Percentiles rank a stretch among this genome's conserved stretches.
Evolutionary conservation across 2,888 invertebrate genomes (phyloP).

Genomic region (Eristalis arbustorum): DNA sequence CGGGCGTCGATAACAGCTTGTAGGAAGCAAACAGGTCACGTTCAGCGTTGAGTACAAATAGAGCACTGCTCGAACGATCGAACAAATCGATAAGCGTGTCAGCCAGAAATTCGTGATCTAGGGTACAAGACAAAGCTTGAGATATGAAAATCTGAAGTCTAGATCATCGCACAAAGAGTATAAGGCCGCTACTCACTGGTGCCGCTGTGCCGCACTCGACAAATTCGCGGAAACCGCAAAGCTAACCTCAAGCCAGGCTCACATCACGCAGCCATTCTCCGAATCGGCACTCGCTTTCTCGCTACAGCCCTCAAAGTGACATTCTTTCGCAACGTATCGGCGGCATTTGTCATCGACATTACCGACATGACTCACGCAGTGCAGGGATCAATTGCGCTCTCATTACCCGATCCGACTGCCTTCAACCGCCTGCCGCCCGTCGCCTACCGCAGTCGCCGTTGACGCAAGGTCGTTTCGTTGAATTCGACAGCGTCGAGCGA

Average conservation of each 20-base stretch:
- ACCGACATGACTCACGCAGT: background rate
- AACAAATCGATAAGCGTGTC: background rate
- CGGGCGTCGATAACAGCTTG: background rate
- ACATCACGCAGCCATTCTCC: background rate
- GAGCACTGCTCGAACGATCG: background rate
- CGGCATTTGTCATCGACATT: background rate
- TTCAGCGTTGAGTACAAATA: background rate
- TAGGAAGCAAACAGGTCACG: background rate
- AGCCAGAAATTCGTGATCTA: background rate
- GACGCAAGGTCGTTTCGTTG: background rate
- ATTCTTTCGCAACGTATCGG: background rate
- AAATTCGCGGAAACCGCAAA: background rate
- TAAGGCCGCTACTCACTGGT: too few species aligned
- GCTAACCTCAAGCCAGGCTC: background rate
- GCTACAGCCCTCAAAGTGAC: background rate
- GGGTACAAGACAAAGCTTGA: background rate
- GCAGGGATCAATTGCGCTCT: background rate
- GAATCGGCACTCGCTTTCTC: background rate
- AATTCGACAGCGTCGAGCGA: constrained; percentile 4
- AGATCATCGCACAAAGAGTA: background rate
- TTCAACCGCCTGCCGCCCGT: background rate
- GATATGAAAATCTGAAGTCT: too few species aligned
- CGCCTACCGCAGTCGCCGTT: background rate
- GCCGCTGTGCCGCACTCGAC: background rate
- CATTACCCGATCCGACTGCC: background rate